Evolutionary conservation across 2,888 invertebrate genomes (phyloP).

Genomic region (Diaperis boleti): DNA sequence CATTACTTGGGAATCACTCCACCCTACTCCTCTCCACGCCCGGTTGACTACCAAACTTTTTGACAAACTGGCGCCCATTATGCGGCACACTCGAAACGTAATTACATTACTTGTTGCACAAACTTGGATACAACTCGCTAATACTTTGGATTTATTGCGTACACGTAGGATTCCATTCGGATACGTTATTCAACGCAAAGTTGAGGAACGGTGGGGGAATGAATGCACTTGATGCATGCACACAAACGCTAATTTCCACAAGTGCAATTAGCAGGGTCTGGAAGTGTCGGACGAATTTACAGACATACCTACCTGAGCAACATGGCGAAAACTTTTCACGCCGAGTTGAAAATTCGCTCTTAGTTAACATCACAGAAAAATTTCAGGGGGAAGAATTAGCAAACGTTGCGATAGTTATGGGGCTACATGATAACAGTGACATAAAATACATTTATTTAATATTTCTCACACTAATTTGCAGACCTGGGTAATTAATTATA

Average conservation of each 20-base stretch:
- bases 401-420: too few relatives aligned
- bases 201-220: slow-evolving; percentile 3
- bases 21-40: too few relatives aligned
- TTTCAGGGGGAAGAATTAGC: too few relatives aligned
- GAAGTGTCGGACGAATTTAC: not conserved
- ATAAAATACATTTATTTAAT: too few relatives aligned
- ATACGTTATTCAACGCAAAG: slow-evolving; percentile 40
- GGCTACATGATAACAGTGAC: too few relatives aligned
- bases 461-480: too few relatives aligned
- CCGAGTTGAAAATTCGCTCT: not conserved
- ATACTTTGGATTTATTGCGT: slow-evolving; percentile 44
- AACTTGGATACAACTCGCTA: slow-evolving; percentile 44
- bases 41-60: slow-evolving; percentile 30
- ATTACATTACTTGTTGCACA: slow-evolving; percentile 47
- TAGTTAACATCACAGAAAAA: too few relatives aligned
- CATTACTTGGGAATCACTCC: too few relatives aligned
- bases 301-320: not conserved
- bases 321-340: too few relatives aligned
- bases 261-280: slow-evolving; percentile 1
- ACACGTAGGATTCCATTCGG: slow-evolving; percentile 41
- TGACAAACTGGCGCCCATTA: slow-evolving; percentile 39
- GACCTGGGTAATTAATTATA: too few relatives aligned
- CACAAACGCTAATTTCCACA: not conserved
- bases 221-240: slow-evolving; percentile 4
- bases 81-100: slow-evolving; percentile 42